Base-by-base conservation (phyloP, 2,113 vertebrate species). In the Hydropotes inermis region DNA sequence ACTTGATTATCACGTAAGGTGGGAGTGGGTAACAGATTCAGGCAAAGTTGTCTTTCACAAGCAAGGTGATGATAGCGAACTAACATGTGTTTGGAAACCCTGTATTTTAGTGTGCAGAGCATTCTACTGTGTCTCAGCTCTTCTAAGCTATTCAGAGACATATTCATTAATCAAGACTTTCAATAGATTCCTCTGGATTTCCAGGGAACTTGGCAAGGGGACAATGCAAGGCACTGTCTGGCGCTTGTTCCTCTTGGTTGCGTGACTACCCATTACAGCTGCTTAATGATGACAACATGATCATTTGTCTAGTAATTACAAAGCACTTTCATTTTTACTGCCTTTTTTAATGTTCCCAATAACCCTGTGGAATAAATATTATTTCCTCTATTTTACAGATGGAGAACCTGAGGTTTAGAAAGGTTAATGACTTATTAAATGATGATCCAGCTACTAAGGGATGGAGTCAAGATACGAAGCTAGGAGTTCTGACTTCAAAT, bases 241-340 rank as follows among this genome's bases (percentile, higher is more conserved):
- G 28, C 55, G 85, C 16, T 30, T 4, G n/a, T 74, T 92, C 58
- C 39, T 92, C 74, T 82, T 19, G 43, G 33, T 61, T 82, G 81
- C 10, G 1, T 89, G 95, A 90, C 92, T 95, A 2, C 57, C 79
- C 54, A 17, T 92, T 58, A 78, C 2, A 25, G 33, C 60, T 67
- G n/a, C 88, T 76, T 95, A n/a, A 55, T 30, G 64, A 82, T 17
- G 94, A 39, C 58, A 55, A 39, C n/a, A 30, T 7, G 88, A 67
- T 82, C 78, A 60, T 82, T 90, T 95, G 52, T 94, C 91, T 47
- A 52, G 85, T 83, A 92, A 97, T 96, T 96, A 97, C 36, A 95
- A 89, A 76, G 92, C 88, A 54, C 78, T 96, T 85, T 87, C 27
- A 43, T 89, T 91, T 70, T 94, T 83, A 91, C 45, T 70, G 95